Evolutionary conservation across 1,140 invertebrate genomes (phyloP).

Genomic region (Paraescarpia echinospica): DNA sequence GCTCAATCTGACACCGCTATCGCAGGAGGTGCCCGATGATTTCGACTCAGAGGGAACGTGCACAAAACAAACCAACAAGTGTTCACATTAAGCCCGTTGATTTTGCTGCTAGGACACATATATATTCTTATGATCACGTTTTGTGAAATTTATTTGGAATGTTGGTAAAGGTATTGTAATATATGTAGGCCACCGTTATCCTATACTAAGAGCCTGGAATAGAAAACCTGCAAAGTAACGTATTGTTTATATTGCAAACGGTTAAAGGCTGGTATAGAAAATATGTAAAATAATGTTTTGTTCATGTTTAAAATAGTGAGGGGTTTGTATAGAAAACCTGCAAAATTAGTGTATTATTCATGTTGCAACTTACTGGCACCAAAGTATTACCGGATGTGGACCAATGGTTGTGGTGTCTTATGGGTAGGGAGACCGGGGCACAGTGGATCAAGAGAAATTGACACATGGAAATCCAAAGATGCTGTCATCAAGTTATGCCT

Average conservation of each 20-base stretch:
- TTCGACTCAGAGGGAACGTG: neutral
- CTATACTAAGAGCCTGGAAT: no score
- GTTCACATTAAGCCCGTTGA: neutral
- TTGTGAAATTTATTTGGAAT: no score
- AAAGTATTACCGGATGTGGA: neutral
- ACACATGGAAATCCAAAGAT: no score
- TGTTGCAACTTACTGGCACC: neutral
- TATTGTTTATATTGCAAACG: no score
- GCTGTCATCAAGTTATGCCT: no score
- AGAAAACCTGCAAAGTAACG: no score
- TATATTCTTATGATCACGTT: no score
- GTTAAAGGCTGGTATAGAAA: neutral
- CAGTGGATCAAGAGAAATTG: no score
- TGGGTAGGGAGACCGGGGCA: neutral
- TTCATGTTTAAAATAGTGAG: neutral
- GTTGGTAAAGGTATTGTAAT: no score
- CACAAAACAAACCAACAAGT: neutral
- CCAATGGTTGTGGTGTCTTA: neutral
- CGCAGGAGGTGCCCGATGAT: slow-evolving; percentile 68
- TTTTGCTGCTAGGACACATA: no score
- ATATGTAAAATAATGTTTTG: neutral
- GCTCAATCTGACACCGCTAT: slow-evolving; percentile 74
- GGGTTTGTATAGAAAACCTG: neutral
- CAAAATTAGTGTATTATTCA: neutral
- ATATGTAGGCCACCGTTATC: no score